phyloP scores from a whole-genome alignment of 2,797 vertebrate genomes.

The Rachycentron canadum region DNA sequence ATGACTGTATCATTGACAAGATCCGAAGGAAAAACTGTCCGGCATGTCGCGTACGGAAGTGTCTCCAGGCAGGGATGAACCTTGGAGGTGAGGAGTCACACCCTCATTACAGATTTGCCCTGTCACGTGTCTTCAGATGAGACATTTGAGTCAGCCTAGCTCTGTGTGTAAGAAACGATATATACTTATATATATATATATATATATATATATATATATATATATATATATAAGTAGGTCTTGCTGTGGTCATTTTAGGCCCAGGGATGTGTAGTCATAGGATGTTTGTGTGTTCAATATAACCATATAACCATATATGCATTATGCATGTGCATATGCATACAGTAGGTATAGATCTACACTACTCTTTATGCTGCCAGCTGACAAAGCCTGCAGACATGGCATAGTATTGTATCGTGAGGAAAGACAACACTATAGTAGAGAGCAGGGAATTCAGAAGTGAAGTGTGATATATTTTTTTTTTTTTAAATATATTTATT shows the following conservation, averaged over 20 bases:
- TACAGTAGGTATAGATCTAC: conserved; percentile 40
- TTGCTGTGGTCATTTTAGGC: conserved; percentile 57
- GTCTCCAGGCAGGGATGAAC: conserved; percentile 99
- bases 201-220: no score
- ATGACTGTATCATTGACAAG: conserved; percentile 99
- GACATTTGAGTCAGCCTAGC: conserved; percentile 64
- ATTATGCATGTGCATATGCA: conserved; percentile 46
- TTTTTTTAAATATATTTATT: conserved; percentile 3
- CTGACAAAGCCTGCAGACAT: conserved; percentile 47
- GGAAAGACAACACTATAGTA: conserved; percentile 28
- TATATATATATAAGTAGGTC: conserved; percentile 71
- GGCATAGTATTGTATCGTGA: conserved; percentile 35
- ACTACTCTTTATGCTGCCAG: conserved; percentile 32
- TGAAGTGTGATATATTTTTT: not conserved
- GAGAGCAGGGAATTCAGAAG: conserved; percentile 2
- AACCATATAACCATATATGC: conserved; percentile 38
- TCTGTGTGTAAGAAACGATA: conserved; percentile 42
- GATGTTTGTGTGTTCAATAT: conserved; percentile 46
- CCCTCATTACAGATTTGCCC: conserved; percentile 45
- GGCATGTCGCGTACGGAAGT: conserved; percentile 97
- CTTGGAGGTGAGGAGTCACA: conserved; percentile 91
- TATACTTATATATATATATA: no score
- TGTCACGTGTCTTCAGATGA: conserved; percentile 56
- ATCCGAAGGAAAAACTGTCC: conserved; percentile 99
- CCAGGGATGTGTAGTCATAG: conserved; percentile 62